Conservation (phyloP, 2,888 invertebrate genomes). For the Adelphocoris suturalis region DNA sequence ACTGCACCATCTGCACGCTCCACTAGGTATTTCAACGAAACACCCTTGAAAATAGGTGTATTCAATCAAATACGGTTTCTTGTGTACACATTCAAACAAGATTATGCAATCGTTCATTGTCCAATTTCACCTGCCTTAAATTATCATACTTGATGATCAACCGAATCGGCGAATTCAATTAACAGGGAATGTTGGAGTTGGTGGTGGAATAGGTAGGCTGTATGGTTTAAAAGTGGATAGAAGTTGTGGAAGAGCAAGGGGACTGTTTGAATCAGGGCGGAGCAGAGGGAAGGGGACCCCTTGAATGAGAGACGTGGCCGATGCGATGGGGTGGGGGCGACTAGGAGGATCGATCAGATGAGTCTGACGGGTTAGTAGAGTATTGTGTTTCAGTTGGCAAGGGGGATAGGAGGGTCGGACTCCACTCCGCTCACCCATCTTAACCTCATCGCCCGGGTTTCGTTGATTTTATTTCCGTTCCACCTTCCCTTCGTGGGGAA, state of each 20-base stretch:
- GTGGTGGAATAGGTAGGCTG: no score
- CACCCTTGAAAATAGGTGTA: no score
- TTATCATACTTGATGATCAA: no score
- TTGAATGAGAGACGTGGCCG: conserved; percentile 49
- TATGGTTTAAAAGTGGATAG: conserved; percentile 21
- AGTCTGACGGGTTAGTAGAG: conserved; percentile 65
- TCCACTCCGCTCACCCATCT: conserved; percentile 34
- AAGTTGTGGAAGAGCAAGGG: conserved; percentile 43
- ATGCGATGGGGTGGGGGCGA: conserved; percentile 46
- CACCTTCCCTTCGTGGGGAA: neutral
- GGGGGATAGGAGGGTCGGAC: conserved; percentile 34
- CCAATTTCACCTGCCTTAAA: no score
- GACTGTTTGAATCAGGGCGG: conserved; percentile 44
- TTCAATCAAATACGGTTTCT: no score
- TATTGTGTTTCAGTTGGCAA: conserved; percentile 67
- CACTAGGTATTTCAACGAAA: no score
- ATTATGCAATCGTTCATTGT: no score
- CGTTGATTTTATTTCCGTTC: conserved; percentile 9
- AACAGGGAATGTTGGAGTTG: no score
- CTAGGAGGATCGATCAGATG: conserved; percentile 68
- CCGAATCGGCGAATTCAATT: no score
- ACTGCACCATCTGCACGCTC: no score
- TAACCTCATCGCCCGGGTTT: conserved; percentile 30
- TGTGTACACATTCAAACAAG: no score
- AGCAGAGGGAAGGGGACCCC: conserved; percentile 6